A percentile compares a stretch with the other conserved stretches of the same genome.
Evolutionary conservation across 2,888 invertebrate species (phyloP).

Genomic region (Epiblema foenella): DNA sequence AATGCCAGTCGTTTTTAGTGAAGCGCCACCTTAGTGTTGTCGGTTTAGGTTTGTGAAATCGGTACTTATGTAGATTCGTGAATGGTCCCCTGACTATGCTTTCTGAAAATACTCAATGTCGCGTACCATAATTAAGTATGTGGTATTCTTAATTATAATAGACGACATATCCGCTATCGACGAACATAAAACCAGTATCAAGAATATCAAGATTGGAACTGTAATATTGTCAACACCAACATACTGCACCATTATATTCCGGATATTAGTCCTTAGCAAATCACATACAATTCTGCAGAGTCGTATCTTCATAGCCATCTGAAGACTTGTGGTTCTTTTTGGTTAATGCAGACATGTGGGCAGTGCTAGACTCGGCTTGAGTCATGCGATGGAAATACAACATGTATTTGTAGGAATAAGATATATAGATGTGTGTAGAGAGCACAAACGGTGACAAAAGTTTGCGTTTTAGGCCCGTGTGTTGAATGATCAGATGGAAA

Average conservation of each 20-base stretch:
- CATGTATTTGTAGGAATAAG: constrained; percentile 10
- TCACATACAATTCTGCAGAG: not conserved
- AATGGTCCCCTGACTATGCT: no score
- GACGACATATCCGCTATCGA: not conserved
- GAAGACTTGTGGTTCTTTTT: not conserved
- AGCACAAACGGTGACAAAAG: not conserved
- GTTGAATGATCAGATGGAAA: not conserved
- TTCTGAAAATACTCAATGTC: no score
- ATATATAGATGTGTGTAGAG: not conserved
- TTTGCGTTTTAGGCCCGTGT: not conserved
- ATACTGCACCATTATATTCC: not conserved
- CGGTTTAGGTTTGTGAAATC: no score
- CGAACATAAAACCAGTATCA: not conserved
- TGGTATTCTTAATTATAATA: no score
- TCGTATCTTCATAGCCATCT: not conserved
- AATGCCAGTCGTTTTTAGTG: no score
- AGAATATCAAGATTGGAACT: not conserved
- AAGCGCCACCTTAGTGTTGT: no score
- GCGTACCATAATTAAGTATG: no score
- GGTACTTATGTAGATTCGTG: no score
- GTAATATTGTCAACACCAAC: not conserved
- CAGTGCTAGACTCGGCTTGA: not conserved
- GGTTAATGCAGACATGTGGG: not conserved
- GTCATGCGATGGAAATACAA: constrained; percentile 15
- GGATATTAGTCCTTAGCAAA: constrained; percentile 16